phyloP scores from a whole-genome alignment of 2,113 vertebrate species.

The Varanus salvator region DNA sequence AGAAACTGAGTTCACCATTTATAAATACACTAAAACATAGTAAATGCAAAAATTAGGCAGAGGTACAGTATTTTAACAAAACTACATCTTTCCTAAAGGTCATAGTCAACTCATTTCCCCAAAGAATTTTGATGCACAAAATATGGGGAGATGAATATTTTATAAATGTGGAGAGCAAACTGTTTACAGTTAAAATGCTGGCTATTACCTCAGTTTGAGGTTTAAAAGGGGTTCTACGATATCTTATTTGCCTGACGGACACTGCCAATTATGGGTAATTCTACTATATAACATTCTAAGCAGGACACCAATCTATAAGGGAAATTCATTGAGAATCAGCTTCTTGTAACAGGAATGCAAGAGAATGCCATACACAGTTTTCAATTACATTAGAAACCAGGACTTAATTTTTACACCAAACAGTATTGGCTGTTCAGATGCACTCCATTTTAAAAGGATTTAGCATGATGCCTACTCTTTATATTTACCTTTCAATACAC shows the following conservation, averaged over 20 bases:
- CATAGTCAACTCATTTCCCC: slow-evolving; percentile 70
- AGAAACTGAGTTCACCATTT: slow-evolving; percentile 83
- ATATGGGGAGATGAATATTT: slow-evolving; percentile 52
- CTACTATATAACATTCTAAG: slow-evolving; percentile 67
- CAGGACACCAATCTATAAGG: slow-evolving; percentile 71
- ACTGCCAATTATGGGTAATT: slow-evolving; percentile 62
- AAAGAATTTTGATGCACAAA: slow-evolving; percentile 64
- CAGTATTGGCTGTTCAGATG: slow-evolving; percentile 48
- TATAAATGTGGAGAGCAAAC: slow-evolving; percentile 19
- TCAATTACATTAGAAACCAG: slow-evolving; percentile 59
- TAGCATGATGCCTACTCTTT: slow-evolving; percentile 44
- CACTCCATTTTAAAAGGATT: slow-evolving; percentile 52
- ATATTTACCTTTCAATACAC: slow-evolving; percentile 31
- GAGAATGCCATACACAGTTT: slow-evolving; percentile 46
- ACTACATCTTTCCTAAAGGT: slow-evolving; percentile 74
- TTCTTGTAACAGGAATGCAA: slow-evolving; percentile 59
- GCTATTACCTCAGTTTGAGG: slow-evolving; percentile 50
- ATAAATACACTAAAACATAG: slow-evolving; percentile 87
- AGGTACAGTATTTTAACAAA: slow-evolving; percentile 81
- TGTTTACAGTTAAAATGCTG: slow-evolving; percentile 68
- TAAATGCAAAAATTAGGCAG: slow-evolving; percentile 79
- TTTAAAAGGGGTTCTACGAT: slow-evolving; percentile 51
- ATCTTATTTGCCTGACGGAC: slow-evolving; percentile 65
- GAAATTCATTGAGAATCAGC: slow-evolving; percentile 61
- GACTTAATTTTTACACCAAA: slow-evolving; percentile 61